These are phyloP conservation scores for Chloebia gouldiae DNA, from an alignment of 2,113 vertebrate genomes.

Conservation along the genomic window DNA sequence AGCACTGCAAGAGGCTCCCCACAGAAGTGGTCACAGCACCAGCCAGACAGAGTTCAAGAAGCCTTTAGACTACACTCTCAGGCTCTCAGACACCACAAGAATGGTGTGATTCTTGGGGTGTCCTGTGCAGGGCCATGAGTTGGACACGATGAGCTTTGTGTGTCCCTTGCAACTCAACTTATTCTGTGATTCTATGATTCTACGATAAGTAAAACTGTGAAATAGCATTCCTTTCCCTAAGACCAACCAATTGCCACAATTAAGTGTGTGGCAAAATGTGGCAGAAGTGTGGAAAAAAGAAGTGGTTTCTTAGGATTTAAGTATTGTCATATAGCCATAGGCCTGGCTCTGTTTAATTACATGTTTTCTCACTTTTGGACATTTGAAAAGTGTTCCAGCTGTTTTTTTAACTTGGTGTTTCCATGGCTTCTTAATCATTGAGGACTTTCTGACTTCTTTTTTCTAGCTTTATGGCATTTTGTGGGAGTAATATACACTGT, in stretches of 20 bases:
- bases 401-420: slow-evolving; percentile 52
- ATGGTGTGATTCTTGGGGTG: no score
- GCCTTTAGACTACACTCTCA: not conserved
- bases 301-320: not conserved
- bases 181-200: not conserved
- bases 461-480: slow-evolving; percentile 42
- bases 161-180: not conserved
- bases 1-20: not conserved
- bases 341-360: not conserved
- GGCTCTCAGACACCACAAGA: not conserved
- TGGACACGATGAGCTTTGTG: not conserved
- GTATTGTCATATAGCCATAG: not conserved
- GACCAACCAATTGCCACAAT: not conserved
- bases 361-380: not conserved
- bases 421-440: slow-evolving; percentile 44
- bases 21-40: no score
- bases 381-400: not conserved
- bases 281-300: not conserved
- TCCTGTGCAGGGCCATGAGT: not conserved
- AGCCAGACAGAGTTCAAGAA: not conserved
- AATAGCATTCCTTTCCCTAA: not conserved
- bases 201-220: not conserved
- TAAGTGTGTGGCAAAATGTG: not conserved
- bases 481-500: slow-evolving; percentile 19
- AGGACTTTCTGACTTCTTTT: slow-evolving; percentile 18